phyloP scores from a whole-genome alignment of 2,888 invertebrate species.

The Drosophila tanythrix region DNA sequence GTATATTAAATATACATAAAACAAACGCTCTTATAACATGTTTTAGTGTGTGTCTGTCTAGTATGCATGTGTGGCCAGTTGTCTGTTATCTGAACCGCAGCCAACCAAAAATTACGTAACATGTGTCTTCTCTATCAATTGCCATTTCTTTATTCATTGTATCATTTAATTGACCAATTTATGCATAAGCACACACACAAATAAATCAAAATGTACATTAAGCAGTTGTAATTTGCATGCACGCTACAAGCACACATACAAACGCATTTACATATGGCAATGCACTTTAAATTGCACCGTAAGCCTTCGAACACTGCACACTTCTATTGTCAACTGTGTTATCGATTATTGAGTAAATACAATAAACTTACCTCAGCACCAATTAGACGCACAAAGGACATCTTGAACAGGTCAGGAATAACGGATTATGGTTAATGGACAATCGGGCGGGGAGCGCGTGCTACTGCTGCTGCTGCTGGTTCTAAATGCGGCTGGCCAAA shows the following conservation, averaged over 20 bases:
- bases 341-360: constrained; percentile 24
- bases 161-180: constrained; percentile 24
- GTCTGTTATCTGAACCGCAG: constrained; percentile 43
- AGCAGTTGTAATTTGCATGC: constrained; percentile 23
- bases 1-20: constrained; percentile 20
- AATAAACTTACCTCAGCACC: constrained; percentile 80
- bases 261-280: constrained; percentile 1
- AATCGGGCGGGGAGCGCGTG: constrained; percentile 44
- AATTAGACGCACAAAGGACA: constrained; percentile 83
- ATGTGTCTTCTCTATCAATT: constrained; percentile 31
- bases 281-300: constrained; percentile 2
- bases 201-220: background rate
- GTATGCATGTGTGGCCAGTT: constrained; percentile 11
- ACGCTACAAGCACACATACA: background rate
- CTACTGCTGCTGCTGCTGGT: constrained; percentile 19
- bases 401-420: constrained; percentile 48
- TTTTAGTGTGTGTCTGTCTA: constrained; percentile 4
- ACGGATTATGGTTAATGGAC: constrained; percentile 33
- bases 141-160: constrained; percentile 11
- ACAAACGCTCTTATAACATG: background rate
- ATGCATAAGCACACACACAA: background rate
- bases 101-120: constrained; percentile 51
- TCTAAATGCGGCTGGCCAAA: constrained; percentile 55
- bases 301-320: constrained; percentile 20
- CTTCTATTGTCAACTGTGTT: background rate